Base-by-base conservation (phyloP, 1,140 invertebrate species). In the Teleopsis dalmanni region DNA sequence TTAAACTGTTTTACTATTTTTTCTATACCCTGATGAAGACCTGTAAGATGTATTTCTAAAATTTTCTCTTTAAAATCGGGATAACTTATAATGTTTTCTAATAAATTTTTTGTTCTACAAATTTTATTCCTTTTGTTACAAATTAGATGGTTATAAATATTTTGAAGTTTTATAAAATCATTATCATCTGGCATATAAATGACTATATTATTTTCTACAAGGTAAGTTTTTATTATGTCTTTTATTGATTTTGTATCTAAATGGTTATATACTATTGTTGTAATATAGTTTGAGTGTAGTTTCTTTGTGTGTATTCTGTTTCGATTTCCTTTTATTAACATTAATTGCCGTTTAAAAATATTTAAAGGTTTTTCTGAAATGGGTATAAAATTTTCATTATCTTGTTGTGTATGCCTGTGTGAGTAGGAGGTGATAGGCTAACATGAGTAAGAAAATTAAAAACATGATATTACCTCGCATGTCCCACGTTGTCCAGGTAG, bases 21-120 rank as follows among this genome's bases (percentile, higher is more conserved):
- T 47, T 37, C 36, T 29, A 38, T 47, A 10, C 46, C 46, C 18
- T 37, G 46, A 29, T 47, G 46, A 11, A 47, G 22, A n/a, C 34
- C 35, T 47, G 37, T 19, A 31, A 38, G 13, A 29, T 47, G 46
- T 26, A 38, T 3, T 27, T 23, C 21, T n/a, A 47, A 7, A 36
- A 47, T 34, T 36, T 31, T 45, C 33, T 45, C 22, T 40, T 48
- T 48, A 9, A 48, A 48, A 16, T 14, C 11, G 7, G 7, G 4
- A 18, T 16, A 38, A 21, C 7, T 38, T 31, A 31, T 8, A 31
- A 35, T 35, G 33, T 35, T 35, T 35, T 35, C 18, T 35, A 35
- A 35, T 35, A 6, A 4, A 5, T 35, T 35, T 14, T 35, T 35
- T 35, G 33, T 13, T 16, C 33, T 35, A 35, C 18, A 35, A 35